Evolutionary conservation across 2,797 vertebrate species (phyloP).

Genomic region (Rachycentron canadum): DNA sequence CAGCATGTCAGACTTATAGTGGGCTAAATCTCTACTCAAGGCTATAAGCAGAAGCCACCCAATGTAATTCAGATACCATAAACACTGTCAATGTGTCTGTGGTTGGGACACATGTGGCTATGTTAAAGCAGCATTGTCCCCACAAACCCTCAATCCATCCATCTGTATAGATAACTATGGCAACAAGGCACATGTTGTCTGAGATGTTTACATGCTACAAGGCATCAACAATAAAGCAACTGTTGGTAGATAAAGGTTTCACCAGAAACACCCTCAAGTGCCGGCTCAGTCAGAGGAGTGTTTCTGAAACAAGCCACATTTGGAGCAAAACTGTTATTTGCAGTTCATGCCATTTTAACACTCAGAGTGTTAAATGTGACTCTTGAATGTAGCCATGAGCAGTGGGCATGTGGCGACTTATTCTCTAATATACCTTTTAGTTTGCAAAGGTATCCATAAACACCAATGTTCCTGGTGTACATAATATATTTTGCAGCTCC

Average conservation of each 20-base stretch:
- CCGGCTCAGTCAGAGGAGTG: background rate
- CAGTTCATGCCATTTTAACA: constrained; percentile 19
- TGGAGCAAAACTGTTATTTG: constrained; percentile 35
- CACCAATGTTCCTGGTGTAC: background rate
- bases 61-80: constrained; percentile 13
- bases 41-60: background rate
- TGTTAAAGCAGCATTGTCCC: constrained; percentile 11
- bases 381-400: background rate
- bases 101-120: background rate
- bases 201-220: constrained; percentile 22
- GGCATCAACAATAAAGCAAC: constrained; percentile 32
- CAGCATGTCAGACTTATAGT: background rate
- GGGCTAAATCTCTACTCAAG: background rate
- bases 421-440: background rate
- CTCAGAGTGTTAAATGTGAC: constrained; percentile 22
- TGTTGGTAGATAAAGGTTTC: constrained; percentile 40
- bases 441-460: background rate
- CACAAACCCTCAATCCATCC: constrained; percentile 22
- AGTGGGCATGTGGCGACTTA: background rate
- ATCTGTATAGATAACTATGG: constrained; percentile 20
- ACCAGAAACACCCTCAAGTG: constrained; percentile 14
- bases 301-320: constrained; percentile 31
- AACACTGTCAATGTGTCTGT: background rate
- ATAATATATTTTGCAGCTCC: constrained; percentile 1
- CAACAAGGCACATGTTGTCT: constrained; percentile 44